Evolutionary conservation across 2,888 invertebrate genomes (phyloP).

Genomic region (Nephrotoma guestfalica): DNA sequence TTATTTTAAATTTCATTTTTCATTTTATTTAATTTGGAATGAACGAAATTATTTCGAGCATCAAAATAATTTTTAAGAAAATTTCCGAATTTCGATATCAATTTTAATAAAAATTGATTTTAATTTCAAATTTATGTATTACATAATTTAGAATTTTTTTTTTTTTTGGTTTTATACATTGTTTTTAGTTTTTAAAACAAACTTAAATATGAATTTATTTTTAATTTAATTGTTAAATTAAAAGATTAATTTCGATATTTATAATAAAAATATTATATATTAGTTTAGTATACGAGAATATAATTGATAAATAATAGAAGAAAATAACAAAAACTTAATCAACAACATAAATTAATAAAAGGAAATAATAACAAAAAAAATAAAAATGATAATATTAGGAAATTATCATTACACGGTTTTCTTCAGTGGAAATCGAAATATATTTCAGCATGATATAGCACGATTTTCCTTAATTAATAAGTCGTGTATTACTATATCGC

Average conservation of each 20-base stretch:
- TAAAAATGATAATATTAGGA: not conserved
- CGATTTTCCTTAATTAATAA: conserved; percentile 47
- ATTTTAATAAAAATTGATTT: not conserved
- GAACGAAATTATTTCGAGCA: not conserved
- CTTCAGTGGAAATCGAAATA: not conserved
- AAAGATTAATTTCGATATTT: not conserved
- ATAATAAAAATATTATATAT: not conserved
- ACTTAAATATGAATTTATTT: not conserved
- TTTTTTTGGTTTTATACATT: not conserved
- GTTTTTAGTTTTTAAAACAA: not conserved
- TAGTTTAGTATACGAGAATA: not conserved
- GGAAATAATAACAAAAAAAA: not conserved
- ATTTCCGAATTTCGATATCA: not conserved
- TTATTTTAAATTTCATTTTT: not conserved
- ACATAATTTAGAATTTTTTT: not conserved
- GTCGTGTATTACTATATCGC: conserved; percentile 51
- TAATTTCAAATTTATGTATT: not conserved
- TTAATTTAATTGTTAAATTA: not conserved
- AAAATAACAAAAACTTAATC: not conserved
- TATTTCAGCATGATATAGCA: conserved; percentile 23
- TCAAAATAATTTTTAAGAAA: not conserved
- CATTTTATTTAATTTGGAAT: not conserved
- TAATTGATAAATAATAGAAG: not conserved
- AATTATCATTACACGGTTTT: not conserved
- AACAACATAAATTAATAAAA: not conserved